Evolutionary conservation across 2,888 invertebrate genomes (phyloP), one percentile per base, ranked within the genome.

Genomic region (Nomada fucata): DNA sequence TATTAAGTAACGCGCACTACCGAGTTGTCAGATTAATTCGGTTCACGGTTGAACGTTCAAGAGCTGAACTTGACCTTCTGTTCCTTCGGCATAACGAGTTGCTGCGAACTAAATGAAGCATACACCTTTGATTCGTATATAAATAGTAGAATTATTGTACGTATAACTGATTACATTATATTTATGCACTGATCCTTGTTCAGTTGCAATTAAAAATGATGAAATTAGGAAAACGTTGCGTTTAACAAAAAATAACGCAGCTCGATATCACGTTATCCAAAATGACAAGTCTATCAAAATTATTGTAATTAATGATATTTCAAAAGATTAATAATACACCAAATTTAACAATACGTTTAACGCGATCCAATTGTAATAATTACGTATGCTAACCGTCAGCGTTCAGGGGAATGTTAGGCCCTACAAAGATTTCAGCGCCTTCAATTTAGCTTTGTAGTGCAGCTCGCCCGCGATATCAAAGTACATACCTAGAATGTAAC

Each of bases 1-100:
- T 82, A 76, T 76, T 82, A 82, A 82, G 67, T 80, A 70, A 82
- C 71, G 26, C 20, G 36, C 20, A 26, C 63, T 47, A 15, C 61
- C 11, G 47, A 76, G 42, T 82, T 72, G 76, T 71, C 44, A 44
- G 50, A 64, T 72, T 76, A 82, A 68, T 68, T 82, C 61, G 50
- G 36, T 47, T 26, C 53, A 68, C 65, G 70, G 70, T 69, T 47
- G 44, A 4, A 71, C 53, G 61, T 65, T 65, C 60, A 81, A 70
- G 64, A 53, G 53, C 11, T 59, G 69, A 65, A 57, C 71, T 82
- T 76, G 82, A 82, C 70, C 67, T 68, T 65, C 44, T 29, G 9
- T 18, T 20, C 20, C 55, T 55, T 61, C 65, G 2, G 15, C 23
- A 59, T 74, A 81, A 74, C 52, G 69, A 82, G 50, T 44, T 60